Conservation (phyloP, 2,888 invertebrate species). For the Eupithecia abbreviata region DNA sequence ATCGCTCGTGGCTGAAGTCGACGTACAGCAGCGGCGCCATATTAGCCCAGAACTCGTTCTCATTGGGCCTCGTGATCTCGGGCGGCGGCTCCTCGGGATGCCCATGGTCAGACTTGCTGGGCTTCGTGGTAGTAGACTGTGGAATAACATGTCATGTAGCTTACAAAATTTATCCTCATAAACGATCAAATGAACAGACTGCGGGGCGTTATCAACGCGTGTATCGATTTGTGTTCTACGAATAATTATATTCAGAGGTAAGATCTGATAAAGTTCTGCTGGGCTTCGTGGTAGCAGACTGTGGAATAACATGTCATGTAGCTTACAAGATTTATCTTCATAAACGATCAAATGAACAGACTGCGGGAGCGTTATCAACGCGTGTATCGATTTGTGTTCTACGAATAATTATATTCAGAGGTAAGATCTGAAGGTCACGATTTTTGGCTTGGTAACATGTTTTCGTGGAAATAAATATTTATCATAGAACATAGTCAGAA, state of each 20-base stretch:
- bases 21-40: slow-evolving; percentile 64
- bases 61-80: slow-evolving; percentile 41
- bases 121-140: slow-evolving; percentile 16
- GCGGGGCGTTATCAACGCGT: neutral
- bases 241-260: neutral
- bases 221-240: neutral
- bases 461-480: too few relatives aligned
- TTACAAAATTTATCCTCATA: neutral
- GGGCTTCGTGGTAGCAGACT: slow-evolving; percentile 17
- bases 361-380: neutral
- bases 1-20: slow-evolving; percentile 64
- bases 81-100: slow-evolving; percentile 32
- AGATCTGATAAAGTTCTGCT: slow-evolving; percentile 18
- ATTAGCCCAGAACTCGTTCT: slow-evolving; percentile 57
- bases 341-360: neutral
- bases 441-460: neutral
- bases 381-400: neutral
- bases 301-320: neutral
- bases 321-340: neutral
- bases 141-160: neutral
- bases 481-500: too few relatives aligned
- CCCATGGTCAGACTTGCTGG: slow-evolving; percentile 29
- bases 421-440: neutral
- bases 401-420: neutral
- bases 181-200: neutral